These are phyloP conservation scores for Brachionus asplanchnoidis DNA, from an alignment of 1,140 invertebrate genomes.

Conservation along the genomic window DNA sequence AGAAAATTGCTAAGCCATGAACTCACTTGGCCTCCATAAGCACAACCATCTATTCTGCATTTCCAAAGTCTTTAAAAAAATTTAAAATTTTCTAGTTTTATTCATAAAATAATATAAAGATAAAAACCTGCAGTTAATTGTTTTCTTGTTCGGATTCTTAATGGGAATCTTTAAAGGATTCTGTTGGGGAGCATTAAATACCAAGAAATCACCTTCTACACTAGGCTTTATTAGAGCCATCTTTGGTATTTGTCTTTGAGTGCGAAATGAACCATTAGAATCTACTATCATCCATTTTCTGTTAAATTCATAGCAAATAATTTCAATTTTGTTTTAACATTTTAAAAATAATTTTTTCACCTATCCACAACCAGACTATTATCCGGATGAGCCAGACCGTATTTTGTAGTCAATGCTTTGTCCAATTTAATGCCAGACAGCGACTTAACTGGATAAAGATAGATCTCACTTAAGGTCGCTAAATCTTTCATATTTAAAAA, in stretches of 20 bases:
- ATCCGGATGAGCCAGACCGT: not conserved
- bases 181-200: not conserved
- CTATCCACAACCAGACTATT: not conserved
- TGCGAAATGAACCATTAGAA: not conserved
- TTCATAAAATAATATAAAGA: not conserved
- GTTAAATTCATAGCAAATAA: no score
- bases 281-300: slow-evolving; percentile 42
- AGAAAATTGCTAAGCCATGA: slow-evolving; percentile 20
- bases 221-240: slow-evolving; percentile 21
- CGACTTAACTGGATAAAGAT: slow-evolving; percentile 35
- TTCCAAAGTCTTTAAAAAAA: not conserved
- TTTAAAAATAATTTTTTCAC: not conserved
- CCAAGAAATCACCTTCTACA: not conserved
- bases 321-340: no score
- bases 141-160: not conserved
- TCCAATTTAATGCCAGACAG: slow-evolving; percentile 17
- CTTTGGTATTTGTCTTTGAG: slow-evolving; percentile 29
- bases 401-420: not conserved
- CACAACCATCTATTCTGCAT: not conserved
- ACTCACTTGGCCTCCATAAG: not conserved
- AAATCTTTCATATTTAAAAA: slow-evolving; percentile 21
- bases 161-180: not conserved
- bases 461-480: not conserved
- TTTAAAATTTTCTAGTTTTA: not conserved
- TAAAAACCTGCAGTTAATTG: slow-evolving; percentile 13